Evolutionary conservation across 1,140 invertebrate species (phyloP).

Genomic region (Caenorhabditis brenneri): DNA sequence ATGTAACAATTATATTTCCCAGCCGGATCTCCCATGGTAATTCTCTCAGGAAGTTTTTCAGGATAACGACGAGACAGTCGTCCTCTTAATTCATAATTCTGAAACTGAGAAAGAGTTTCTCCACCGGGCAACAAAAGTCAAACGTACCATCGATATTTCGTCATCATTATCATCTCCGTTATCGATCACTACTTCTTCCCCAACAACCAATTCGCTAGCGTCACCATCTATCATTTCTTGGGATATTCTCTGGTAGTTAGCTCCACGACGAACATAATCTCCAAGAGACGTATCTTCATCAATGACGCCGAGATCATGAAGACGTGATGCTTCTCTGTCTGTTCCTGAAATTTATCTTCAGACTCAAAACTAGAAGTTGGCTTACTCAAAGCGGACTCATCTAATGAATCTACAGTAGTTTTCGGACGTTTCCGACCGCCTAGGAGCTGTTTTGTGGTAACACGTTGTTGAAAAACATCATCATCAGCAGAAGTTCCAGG

Average conservation of each 20-base stretch:
- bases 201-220: not conserved
- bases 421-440: conserved; percentile 6
- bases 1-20: conserved; percentile 51
- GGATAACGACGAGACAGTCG: not conserved
- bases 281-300: not conserved
- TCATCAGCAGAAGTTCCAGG: not conserved
- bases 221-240: not conserved
- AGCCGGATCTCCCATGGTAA: conserved; percentile 4
- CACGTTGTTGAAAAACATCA: not conserved
- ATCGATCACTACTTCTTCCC: not conserved
- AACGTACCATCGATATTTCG: not conserved
- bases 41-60: not conserved
- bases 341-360: not conserved
- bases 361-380: not conserved
- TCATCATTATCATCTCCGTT: not conserved
- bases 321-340: not conserved
- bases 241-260: not conserved
- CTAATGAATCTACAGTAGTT: not conserved
- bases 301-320: not conserved
- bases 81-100: not conserved
- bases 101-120: not conserved
- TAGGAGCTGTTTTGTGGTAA: not conserved
- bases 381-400: conserved; percentile 2
- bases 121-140: too few species aligned
- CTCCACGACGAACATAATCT: not conserved